Conservation (phyloP, 2,797 vertebrate species). For the Neomorphus geoffroyi region DNA sequence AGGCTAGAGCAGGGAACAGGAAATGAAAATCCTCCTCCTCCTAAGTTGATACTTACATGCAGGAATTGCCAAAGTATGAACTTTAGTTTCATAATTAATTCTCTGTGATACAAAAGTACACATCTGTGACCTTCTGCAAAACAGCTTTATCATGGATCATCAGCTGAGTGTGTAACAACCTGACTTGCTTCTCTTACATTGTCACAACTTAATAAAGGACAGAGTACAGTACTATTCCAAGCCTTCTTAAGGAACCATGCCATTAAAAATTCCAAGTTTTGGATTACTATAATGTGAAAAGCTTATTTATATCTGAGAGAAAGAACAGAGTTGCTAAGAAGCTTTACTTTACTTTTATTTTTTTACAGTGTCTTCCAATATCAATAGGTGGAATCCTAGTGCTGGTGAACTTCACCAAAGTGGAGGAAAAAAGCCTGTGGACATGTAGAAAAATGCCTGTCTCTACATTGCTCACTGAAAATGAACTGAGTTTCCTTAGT, state of each 20-base stretch:
- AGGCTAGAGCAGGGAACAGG: neutral
- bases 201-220: neutral
- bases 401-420: neutral
- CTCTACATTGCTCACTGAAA: constrained; percentile 56
- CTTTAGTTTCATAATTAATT: constrained; percentile 25
- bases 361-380: neutral
- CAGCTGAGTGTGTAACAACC: neutral
- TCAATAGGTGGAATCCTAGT: neutral
- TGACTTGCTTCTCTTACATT: neutral
- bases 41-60: neutral
- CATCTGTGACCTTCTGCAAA: constrained; percentile 13
- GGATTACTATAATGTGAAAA: neutral
- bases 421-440: neutral
- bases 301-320: neutral
- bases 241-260: neutral
- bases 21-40: neutral
- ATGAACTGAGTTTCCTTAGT: constrained; percentile 71
- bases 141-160: constrained; percentile 5
- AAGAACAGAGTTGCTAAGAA: neutral
- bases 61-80: neutral
- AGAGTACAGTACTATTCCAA: neutral
- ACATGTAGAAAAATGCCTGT: neutral
- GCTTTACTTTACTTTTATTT: neutral
- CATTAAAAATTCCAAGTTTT: neutral
- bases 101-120: neutral